A percentile compares a stretch with the other conserved stretches of the same genome.
Conservation (phyloP, 1,140 invertebrate genomes). For the Papilio dardanus region DNA sequence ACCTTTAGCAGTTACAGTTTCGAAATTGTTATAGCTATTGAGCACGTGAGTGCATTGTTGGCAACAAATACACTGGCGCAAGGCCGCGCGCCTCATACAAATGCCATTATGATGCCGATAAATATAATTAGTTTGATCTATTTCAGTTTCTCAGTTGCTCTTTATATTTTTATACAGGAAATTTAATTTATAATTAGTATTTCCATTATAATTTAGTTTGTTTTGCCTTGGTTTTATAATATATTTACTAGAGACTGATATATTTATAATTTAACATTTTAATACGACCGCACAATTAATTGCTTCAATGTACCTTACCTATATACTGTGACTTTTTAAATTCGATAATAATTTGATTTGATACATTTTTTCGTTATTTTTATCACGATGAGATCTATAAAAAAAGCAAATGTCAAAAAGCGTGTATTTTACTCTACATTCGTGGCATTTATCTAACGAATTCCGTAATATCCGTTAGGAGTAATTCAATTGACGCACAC, state of each 20-base stretch:
- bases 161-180: neutral
- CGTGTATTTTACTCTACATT: conserved; percentile 55
- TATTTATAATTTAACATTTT: neutral
- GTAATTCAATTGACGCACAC: conserved; percentile 72
- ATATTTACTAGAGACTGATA: neutral
- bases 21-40: conserved; percentile 64
- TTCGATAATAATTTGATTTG: neutral
- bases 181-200: neutral
- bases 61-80: conserved; percentile 62
- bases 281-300: neutral
- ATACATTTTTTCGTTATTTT: neutral
- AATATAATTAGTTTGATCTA: conserved; percentile 47
- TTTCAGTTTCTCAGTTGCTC: conserved; percentile 18
- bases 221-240: neutral
- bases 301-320: neutral
- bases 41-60: conserved; percentile 68
- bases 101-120: conserved; percentile 65
- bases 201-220: neutral
- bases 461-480: conserved; percentile 81
- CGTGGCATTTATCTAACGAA: conserved; percentile 72
- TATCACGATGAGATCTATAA: neutral
- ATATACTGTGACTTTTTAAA: neutral
- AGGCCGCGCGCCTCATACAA: conserved; percentile 68
- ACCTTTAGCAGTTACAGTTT: conserved; percentile 65
- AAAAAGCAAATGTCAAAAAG: neutral